Base-by-base conservation (phyloP, 92 coral and sea anemone species). In the Porites evermanni region DNA sequence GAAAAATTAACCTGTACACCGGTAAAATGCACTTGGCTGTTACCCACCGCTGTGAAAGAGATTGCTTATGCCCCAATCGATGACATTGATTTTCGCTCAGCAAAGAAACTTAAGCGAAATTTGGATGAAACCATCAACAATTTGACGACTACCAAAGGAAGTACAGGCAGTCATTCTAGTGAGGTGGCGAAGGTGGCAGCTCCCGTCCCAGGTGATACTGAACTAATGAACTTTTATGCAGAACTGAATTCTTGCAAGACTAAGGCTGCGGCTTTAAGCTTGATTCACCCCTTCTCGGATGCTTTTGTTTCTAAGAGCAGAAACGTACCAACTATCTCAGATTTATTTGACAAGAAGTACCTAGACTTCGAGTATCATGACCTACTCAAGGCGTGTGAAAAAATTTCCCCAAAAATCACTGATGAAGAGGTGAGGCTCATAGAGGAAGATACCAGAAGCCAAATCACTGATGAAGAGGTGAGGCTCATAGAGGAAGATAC, bases 361-460 rank as follows among this genome's bases (percentile, higher is more conserved):
- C 60, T 90, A 81, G 87, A 93, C 19, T 69, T 90, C 64, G 83
- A 67, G 79, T 90, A 90, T 77, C 86, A 85, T 16, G 88, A 93
- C 18, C 88, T 93, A 65, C 74, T 87, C 52, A 70, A 89, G 60
- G 88, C 82, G 60, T 89, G 93, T 67, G 69, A 72, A 29, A 79
- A 89, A 51, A 84, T 89, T 67, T 61, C 74, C 70, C 19, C 83
- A 56, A 20, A 89, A 51, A 82, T 91, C 65, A 77, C 86, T 64
- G 84, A 59, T 53, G 84, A 82, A 65, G 93, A 91, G 65, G 66
- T 87, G 38, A 79, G 86, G 70, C 26, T 81, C 32, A 85, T 88
- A 64, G 95, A 92, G 76, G 80, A 85, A 75, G 94, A 91, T 84
- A 86, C 90, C n/a, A n/a, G n/a, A n/a, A n/a, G n/a, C n/a, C n/a